Conservation (phyloP, 2,797 vertebrate species). For the Paramormyrops hopkinsi region DNA sequence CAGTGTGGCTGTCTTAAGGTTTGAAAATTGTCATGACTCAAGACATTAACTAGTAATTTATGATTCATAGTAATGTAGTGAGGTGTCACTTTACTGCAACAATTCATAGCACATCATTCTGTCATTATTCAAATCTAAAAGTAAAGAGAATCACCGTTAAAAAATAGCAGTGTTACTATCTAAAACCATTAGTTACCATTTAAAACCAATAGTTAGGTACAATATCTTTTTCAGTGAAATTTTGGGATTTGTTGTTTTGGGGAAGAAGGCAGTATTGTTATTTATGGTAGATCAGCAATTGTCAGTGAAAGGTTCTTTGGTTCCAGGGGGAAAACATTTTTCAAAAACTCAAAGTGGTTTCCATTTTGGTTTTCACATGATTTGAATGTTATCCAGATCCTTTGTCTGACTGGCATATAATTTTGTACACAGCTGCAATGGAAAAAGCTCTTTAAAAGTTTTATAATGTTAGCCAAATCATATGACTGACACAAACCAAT, state of each 20-base stretch:
- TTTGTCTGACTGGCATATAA: conserved; percentile 3
- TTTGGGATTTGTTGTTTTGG: background rate
- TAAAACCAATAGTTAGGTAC: background rate
- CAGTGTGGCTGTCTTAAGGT: background rate
- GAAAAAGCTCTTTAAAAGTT: background rate
- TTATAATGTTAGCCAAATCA: background rate
- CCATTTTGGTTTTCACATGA: background rate
- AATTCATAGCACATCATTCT: background rate
- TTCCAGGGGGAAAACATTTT: background rate
- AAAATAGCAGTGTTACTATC: background rate
- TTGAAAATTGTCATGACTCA: background rate
- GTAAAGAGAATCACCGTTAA: background rate
- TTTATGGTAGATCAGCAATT: background rate
- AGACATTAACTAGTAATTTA: background rate
- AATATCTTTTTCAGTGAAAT: background rate
- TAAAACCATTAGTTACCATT: background rate
- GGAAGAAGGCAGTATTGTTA: background rate
- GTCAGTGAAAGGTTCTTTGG: background rate
- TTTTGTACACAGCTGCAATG: background rate
- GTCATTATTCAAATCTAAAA: background rate
- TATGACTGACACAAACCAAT: background rate
- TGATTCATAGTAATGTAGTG: background rate
- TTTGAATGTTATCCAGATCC: background rate
- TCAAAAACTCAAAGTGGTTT: background rate
- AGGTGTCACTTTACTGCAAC: background rate